Conservation (phyloP, 2,888 invertebrate genomes). For the Sceliomorpha sp. region DNA sequence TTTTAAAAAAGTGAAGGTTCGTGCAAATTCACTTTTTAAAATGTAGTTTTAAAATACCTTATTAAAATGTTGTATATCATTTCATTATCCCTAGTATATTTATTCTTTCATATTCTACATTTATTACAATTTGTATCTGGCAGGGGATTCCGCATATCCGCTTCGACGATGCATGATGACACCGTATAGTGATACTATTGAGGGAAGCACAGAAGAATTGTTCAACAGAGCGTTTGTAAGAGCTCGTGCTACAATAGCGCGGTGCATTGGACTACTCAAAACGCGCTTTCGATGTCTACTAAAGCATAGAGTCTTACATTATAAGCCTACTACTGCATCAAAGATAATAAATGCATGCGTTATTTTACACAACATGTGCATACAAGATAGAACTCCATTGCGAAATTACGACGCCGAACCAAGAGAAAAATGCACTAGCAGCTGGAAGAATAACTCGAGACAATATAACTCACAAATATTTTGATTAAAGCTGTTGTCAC, state of each 20-base stretch:
- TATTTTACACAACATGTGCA: conserved; percentile 4
- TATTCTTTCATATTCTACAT: conserved; percentile 1
- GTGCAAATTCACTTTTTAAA: too few relatives aligned
- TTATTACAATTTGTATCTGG: too few relatives aligned
- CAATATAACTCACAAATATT: too few relatives aligned
- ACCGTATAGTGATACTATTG: conserved; percentile 25
- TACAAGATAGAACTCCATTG: too few relatives aligned
- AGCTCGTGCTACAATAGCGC: conserved; percentile 2
- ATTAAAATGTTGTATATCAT: too few relatives aligned
- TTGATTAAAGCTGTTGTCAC: too few relatives aligned
- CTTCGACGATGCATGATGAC: conserved; percentile 42
- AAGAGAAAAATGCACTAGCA: too few relatives aligned
- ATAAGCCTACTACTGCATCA: conserved; percentile 2
- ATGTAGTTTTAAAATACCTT: too few relatives aligned
- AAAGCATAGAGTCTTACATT: conserved; percentile 8
- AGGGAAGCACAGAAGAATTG: neutral
- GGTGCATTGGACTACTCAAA: conserved; percentile 4
- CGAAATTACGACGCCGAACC: too few relatives aligned
- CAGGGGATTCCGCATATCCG: conserved; percentile 57
- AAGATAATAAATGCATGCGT: conserved; percentile 4
- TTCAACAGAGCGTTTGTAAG: neutral
- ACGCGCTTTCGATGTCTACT: conserved; percentile 5
- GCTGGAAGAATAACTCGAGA: too few relatives aligned
- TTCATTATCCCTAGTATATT: too few relatives aligned
- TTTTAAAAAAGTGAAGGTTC: too few relatives aligned